Evolutionary conservation across 2,113 vertebrate genomes (phyloP).

Genomic region (Eidolon helvum): DNA sequence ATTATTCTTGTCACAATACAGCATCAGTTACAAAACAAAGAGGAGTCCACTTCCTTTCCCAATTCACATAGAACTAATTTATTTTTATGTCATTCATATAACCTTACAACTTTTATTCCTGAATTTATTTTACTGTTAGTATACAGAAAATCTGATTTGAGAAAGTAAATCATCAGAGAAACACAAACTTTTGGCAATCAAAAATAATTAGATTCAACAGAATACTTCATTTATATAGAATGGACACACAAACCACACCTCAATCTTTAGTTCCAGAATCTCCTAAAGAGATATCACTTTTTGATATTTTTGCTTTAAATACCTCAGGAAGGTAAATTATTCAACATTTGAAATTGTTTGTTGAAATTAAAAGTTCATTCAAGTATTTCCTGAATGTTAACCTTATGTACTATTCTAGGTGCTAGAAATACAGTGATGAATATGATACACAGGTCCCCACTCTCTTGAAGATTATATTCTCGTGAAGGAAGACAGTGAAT

Average conservation of each 20-base stretch:
- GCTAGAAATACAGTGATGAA: not conserved
- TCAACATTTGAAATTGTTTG: not conserved
- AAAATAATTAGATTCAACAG: slow-evolving; percentile 34
- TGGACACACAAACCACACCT: not conserved
- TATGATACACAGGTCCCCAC: not conserved
- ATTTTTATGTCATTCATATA: slow-evolving; percentile 27
- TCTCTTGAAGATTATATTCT: not conserved
- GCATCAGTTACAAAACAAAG: not conserved
- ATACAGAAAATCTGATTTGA: not conserved
- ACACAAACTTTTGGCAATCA: not conserved
- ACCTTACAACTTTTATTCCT: slow-evolving; percentile 9
- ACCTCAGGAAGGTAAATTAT: slow-evolving; percentile 15
- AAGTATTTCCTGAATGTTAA: not conserved
- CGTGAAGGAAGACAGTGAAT: not conserved
- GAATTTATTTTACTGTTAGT: not conserved
- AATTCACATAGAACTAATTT: not conserved
- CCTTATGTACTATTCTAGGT: not conserved
- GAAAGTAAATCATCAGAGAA: not conserved
- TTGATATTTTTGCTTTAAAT: not conserved
- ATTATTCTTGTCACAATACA: not conserved
- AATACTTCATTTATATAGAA: not conserved
- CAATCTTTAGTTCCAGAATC: not conserved
- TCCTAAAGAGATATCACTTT: not conserved
- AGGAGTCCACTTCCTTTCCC: not conserved
- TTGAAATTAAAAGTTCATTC: not conserved